phyloP scores from a whole-genome alignment of 2,888 invertebrate species.

The Dione vanillae region DNA sequence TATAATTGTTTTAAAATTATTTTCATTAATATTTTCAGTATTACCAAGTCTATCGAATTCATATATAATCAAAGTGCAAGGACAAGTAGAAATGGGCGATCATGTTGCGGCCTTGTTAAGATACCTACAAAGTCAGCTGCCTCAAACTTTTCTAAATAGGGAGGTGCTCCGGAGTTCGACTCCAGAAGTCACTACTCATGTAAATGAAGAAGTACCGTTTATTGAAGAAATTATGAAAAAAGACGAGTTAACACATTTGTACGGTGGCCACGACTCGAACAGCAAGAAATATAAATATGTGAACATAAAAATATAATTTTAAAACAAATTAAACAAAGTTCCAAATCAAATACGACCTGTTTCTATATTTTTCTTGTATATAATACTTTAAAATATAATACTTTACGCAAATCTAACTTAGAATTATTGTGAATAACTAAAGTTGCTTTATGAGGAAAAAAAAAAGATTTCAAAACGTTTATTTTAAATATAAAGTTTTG shows the following conservation, averaged over 20 bases:
- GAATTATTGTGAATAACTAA: too few species aligned
- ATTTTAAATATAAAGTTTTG: too few species aligned
- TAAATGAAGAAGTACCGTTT: slow-evolving; percentile 6
- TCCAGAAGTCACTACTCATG: background rate
- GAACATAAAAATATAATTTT: slow-evolving; percentile 35
- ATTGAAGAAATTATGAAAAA: slow-evolving; percentile 39
- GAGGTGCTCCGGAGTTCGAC: background rate
- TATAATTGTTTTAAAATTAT: too few species aligned
- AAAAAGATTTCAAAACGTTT: too few species aligned
- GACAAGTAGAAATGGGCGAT: slow-evolving; percentile 44
- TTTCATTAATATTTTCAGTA: slow-evolving; percentile 35
- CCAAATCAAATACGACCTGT: too few species aligned
- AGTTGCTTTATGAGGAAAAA: too few species aligned
- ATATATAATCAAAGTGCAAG: slow-evolving; percentile 42
- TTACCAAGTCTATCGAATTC: slow-evolving; percentile 35
- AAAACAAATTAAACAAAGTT: too few species aligned
- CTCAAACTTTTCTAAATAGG: background rate
- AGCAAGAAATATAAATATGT: slow-evolving; percentile 15
- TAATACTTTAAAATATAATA: too few species aligned
- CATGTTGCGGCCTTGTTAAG: slow-evolving; percentile 37
- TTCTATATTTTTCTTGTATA: too few species aligned
- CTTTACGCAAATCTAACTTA: too few species aligned
- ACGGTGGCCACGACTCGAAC: slow-evolving; percentile 26
- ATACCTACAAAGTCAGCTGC: slow-evolving; percentile 23
- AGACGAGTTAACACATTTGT: slow-evolving; percentile 32